A percentile compares a stretch with the other conserved stretches of the same genome.
Conservation (phyloP, 2,797 vertebrate species). For the Buceros bicornis region DNA sequence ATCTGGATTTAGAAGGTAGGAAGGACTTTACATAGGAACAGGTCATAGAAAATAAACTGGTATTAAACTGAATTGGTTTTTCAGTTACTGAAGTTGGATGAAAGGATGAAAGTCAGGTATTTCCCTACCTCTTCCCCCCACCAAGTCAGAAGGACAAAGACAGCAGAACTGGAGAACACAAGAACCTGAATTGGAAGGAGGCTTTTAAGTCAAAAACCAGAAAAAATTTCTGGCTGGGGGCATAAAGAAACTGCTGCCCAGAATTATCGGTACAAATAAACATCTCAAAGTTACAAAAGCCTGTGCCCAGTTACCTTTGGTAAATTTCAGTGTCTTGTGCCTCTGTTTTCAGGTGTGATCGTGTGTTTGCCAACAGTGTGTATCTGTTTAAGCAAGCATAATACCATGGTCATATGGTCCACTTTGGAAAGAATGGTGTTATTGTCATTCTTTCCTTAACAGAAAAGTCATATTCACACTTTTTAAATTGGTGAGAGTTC, state of each 20-base stretch:
- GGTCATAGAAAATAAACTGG: not conserved
- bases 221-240: not conserved
- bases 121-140: accelerated
- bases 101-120: not conserved
- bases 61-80: not conserved
- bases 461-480: not conserved
- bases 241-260: not conserved
- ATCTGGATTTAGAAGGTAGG: not conserved
- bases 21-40: not conserved
- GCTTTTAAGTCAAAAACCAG: not conserved
- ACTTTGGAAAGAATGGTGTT: not conserved
- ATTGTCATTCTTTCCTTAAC: not conserved
- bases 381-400: not conserved
- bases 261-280: not conserved
- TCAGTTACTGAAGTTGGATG: not conserved
- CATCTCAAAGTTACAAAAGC: not conserved
- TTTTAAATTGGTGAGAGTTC: not conserved
- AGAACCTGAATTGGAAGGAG: not conserved
- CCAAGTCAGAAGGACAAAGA: not conserved
- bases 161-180: not conserved
- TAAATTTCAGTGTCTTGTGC: not conserved
- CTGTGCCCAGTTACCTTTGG: not conserved
- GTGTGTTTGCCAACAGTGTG: not conserved
- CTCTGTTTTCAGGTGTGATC: not conserved
- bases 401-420: not conserved